These are phyloP conservation scores for Drosophila mimetica DNA, from an alignment of 2,888 invertebrate genomes.

Conservation along the genomic window DNA sequence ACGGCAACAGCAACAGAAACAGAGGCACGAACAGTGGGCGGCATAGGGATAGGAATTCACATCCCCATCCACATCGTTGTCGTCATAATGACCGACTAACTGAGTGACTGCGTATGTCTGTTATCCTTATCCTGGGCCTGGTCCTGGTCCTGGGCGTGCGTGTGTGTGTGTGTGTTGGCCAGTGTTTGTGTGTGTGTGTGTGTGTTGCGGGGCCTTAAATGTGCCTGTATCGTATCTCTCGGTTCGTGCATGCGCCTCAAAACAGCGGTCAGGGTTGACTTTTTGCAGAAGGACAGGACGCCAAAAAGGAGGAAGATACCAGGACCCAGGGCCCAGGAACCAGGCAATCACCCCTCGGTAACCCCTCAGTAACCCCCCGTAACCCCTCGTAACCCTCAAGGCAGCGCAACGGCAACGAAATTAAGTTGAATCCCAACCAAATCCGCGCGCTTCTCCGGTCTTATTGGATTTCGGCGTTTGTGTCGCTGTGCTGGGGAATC, in stretches of 20 bases:
- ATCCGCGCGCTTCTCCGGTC: conserved; percentile 68
- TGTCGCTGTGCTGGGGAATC: conserved; percentile 52
- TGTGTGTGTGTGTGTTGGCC: background rate
- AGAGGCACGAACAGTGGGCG: conserved; percentile 10
- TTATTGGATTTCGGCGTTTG: conserved; percentile 51
- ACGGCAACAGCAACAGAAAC: conserved; percentile 13
- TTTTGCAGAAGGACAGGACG: conserved; percentile 43
- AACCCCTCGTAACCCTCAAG: conserved; percentile 5
- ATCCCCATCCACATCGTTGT: conserved; percentile 31
- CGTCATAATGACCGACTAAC: conserved; percentile 74
- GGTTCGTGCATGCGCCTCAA: conserved; percentile 71
- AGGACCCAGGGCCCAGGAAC: conserved; percentile 17
- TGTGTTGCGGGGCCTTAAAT: conserved; percentile 15
- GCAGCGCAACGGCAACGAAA: conserved; percentile 60
- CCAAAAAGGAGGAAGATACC: conserved; percentile 19
- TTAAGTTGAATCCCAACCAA: conserved; percentile 55
- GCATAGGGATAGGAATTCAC: conserved; percentile 3
- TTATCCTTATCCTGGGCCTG: conserved; percentile 35
- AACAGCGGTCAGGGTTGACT: conserved; percentile 76
- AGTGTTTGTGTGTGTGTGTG: conserved; percentile 2
- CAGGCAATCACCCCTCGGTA: conserved; percentile 17
- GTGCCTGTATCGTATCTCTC: conserved; percentile 45
- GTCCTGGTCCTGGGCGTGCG: conserved; percentile 32
- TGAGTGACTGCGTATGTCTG: conserved; percentile 50
- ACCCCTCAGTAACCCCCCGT: conserved; percentile 8